A percentile compares a stretch with the other conserved stretches of the same genome.
phyloP scores from a whole-genome alignment of 2,888 invertebrate species.

The Drosophila formosana region DNA sequence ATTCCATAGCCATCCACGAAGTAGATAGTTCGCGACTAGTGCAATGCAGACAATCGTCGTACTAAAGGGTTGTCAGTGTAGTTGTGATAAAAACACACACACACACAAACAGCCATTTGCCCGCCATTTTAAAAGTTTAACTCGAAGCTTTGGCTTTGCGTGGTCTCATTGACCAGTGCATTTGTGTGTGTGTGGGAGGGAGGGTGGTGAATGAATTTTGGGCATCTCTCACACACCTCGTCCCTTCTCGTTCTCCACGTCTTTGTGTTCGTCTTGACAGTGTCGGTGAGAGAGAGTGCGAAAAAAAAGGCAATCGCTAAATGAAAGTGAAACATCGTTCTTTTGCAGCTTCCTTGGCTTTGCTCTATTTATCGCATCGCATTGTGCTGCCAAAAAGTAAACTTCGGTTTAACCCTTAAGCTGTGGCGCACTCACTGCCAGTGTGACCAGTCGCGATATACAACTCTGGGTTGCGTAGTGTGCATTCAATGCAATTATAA shows the following conservation, averaged over 20 bases:
- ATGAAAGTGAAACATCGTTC: slow-evolving; percentile 59
- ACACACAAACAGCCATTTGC: slow-evolving; percentile 20
- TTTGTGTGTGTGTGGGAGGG: slow-evolving; percentile 22
- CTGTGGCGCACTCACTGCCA: slow-evolving; percentile 8
- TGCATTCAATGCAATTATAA: slow-evolving; percentile 41
- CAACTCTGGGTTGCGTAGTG: slow-evolving; percentile 7
- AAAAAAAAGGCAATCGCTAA: slow-evolving; percentile 36
- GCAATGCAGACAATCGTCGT: too few relatives aligned
- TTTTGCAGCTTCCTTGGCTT: slow-evolving; percentile 36
- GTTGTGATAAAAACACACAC: slow-evolving; percentile 14
- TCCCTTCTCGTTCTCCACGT: too few relatives aligned
- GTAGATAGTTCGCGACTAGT: too few relatives aligned
- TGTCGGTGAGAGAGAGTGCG: slow-evolving; percentile 24
- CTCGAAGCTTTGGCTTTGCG: slow-evolving; percentile 61
- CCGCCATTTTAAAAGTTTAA: slow-evolving; percentile 75
- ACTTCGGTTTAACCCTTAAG: slow-evolving; percentile 51
- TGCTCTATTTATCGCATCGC: slow-evolving; percentile 55
- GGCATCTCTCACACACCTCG: slow-evolving; percentile 6
- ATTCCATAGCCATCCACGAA: too few relatives aligned
- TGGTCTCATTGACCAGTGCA: slow-evolving; percentile 40
- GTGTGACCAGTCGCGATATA: slow-evolving; percentile 29
- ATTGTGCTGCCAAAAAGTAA: slow-evolving; percentile 27
- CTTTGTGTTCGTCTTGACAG: not conserved
- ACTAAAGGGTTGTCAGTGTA: slow-evolving; percentile 12
- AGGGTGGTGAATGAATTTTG: slow-evolving; percentile 22